phyloP scores from a whole-genome alignment of 64 coral and sea anemone species.

The Anthopleura sola region DNA sequence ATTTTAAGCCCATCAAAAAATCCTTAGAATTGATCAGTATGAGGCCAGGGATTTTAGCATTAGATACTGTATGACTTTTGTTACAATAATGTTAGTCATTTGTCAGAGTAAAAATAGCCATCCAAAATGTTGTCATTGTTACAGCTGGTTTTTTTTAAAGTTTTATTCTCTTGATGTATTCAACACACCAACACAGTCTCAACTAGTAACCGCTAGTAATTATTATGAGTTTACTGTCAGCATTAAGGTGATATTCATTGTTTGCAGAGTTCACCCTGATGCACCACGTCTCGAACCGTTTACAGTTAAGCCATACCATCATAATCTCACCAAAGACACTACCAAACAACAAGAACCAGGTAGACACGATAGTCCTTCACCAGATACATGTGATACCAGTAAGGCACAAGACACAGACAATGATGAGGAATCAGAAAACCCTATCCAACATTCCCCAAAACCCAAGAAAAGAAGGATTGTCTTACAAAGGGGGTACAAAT shows the following conservation, averaged over 20 bases:
- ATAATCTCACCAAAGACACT: neutral
- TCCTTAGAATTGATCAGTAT: too few species aligned
- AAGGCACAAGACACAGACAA: constrained; percentile 19
- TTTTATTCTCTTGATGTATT: too few species aligned
- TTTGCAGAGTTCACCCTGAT: constrained; percentile 72
- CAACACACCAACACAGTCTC: too few species aligned
- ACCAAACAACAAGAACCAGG: neutral
- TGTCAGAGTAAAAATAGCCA: too few species aligned
- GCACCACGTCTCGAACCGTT: constrained; percentile 81
- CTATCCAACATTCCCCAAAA: neutral
- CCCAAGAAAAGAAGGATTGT: constrained; percentile 75
- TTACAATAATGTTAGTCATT: too few species aligned
- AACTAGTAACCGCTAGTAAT: too few species aligned
- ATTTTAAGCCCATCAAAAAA: too few species aligned
- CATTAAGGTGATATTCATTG: neutral
- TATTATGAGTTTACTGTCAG: too few species aligned
- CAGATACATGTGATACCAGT: constrained; percentile 4
- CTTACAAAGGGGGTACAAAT: constrained; percentile 39
- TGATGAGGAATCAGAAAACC: neutral
- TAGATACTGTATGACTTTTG: too few species aligned
- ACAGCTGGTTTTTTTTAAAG: too few species aligned
- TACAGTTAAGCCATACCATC: neutral
- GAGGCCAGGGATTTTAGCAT: too few species aligned
- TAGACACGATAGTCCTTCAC: neutral
- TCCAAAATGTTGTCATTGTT: too few species aligned